These are phyloP conservation scores for Glossophaga mutica DNA, from an alignment of 2,797 vertebrate genomes.

Conservation along the genomic window DNA sequence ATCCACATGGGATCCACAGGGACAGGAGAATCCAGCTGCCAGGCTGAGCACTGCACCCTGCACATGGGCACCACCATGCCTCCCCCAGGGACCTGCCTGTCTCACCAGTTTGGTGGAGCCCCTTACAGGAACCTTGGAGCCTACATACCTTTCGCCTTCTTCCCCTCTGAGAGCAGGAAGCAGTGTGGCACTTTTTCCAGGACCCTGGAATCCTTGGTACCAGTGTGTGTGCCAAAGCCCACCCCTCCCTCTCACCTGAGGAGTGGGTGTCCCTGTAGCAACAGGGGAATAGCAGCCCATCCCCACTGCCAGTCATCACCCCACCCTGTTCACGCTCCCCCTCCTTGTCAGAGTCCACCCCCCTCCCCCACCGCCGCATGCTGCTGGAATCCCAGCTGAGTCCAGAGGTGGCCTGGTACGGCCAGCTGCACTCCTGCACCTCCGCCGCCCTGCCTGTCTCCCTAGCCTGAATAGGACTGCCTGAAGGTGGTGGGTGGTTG, in stretches of 20 bases:
- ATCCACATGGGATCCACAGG: fast-evolving
- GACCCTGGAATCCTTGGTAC: not conserved
- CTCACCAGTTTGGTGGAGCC: not conserved
- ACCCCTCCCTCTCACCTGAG: not conserved
- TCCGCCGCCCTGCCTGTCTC: not conserved
- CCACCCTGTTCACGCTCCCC: not conserved
- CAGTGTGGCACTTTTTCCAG: not conserved
- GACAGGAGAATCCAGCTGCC: not conserved
- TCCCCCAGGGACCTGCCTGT: not conserved
- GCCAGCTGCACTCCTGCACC: not conserved
- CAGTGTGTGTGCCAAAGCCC: not conserved
- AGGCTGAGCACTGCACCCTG: not conserved
- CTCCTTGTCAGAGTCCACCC: not conserved
- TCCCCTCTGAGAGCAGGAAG: not conserved
- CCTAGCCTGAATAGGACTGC: not conserved
- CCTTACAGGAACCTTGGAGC: not conserved
- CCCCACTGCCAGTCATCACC: not conserved
- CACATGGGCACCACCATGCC: fast-evolving
- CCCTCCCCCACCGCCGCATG: too few species aligned
- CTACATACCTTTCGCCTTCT: not conserved
- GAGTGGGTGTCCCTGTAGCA: not conserved
- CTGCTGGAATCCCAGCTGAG: not conserved
- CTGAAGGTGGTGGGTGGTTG: constrained; percentile 23
- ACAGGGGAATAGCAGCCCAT: not conserved
- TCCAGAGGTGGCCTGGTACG: not conserved